A percentile compares a stretch with the other conserved stretches of the same genome.
phyloP scores from a whole-genome alignment of 2,113 vertebrate species.

The Salvelinus fontinalis region DNA sequence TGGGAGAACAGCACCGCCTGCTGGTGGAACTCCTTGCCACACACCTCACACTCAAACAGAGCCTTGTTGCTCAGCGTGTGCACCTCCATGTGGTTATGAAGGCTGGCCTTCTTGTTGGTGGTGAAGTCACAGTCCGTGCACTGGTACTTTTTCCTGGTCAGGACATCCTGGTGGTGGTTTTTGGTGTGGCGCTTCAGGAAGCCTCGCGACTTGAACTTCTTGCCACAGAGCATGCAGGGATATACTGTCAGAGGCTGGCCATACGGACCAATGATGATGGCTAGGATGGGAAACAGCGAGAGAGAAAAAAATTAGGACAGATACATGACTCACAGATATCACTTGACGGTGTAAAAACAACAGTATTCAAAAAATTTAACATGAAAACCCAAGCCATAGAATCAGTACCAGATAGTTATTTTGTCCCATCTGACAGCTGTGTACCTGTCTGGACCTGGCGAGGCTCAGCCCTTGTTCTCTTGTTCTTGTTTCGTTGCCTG shows the following conservation, averaged over 20 bases:
- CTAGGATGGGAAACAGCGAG: constrained; percentile 63
- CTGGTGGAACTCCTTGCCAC: constrained; percentile 93
- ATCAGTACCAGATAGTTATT: too few relatives aligned
- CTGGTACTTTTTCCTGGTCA: constrained; percentile 94
- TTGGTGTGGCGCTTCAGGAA: constrained; percentile 98
- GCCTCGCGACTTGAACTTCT: constrained; percentile 97
- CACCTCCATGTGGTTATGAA: constrained; percentile 98
- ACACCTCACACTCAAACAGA: constrained; percentile 87
- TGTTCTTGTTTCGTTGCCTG: constrained; percentile 91
- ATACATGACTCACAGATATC: background rate
- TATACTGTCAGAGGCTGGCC: constrained; percentile 97
- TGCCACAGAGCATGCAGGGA: constrained; percentile 97
- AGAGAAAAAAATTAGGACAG: constrained; percentile 1
- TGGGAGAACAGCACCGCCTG: constrained; percentile 91
- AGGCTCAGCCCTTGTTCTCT: constrained; percentile 84
- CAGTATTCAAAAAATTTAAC: background rate
- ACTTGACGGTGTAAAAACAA: background rate
- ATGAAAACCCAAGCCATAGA: background rate
- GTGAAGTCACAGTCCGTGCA: constrained; percentile 99
- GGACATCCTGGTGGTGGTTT: constrained; percentile 92
- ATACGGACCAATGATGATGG: constrained; percentile 97
- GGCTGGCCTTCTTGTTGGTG: constrained; percentile 98
- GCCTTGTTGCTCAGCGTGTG: constrained; percentile 93
- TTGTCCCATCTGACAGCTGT: constrained; percentile 17
- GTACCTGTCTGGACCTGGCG: constrained; percentile 97